Evolutionary conservation across 2,113 vertebrate genomes (phyloP), one percentile per base, ranked within the genome.

Genomic region (Pterocles gutturalis): DNA sequence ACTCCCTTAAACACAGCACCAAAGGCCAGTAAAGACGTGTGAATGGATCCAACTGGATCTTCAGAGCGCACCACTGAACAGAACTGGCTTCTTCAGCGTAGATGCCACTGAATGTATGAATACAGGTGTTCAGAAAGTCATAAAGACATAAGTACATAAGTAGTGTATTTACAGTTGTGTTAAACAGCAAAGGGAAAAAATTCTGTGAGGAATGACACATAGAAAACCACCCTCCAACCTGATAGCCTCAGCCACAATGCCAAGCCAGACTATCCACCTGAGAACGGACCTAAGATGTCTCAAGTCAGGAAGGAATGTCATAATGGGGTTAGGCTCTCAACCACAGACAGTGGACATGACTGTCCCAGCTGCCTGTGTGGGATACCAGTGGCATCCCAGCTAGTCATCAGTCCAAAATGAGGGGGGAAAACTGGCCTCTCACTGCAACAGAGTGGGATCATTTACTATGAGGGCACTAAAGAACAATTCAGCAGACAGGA

Each of bases 261-360:
- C 41, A 83, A 53, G n/a, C 9, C 60, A 73, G 55, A 66, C 13
- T 34, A 6, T 12, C 28, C 49, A 89, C 64, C 25, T 61, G 46
- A 81, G 60, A 92, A 36, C 5, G 41, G 41, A 57, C 9, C 43
- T 89, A 83, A 77, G 22, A 33, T 10, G 45, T 29, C 49, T 83
- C 79, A 96, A 81, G 22, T 14, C 41, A 81, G 28, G 64, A 62
- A 78, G n/a, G 76, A 84, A 60, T 0, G 0, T 33, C 43, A 43
- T 0, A 0, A 21, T 4, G 8, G 34, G 5, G 4, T 62, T 29
- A 29, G 11, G 6, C 17, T 51, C 51, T 86, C 67, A 61, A 9
- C 10, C 49, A 41, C 10, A 14, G 38, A n/a, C 9, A 9, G 22
- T 19, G 36, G 43, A 20, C 28, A 9, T 5, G 19, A n/a, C 54